Evolutionary conservation across 1,140 invertebrate species (phyloP), one percentile per base, ranked within the genome.

Genomic region (Chionoecetes opilio): DNA sequence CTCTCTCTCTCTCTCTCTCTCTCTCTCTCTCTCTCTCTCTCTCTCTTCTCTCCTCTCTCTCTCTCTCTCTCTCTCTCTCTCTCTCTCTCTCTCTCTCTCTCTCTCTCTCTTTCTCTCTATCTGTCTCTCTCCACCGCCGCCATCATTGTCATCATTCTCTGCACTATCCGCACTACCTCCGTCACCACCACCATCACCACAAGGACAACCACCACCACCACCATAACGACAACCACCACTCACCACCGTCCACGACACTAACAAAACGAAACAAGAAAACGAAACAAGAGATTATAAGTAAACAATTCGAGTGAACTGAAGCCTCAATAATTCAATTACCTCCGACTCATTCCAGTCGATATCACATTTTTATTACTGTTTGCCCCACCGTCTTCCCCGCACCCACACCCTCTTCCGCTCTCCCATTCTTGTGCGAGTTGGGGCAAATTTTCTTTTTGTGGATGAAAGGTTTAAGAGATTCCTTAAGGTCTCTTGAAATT

Each of bases 331-430:
- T 75, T n/a, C 21, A 75, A n/a, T 75, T 75, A 75, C 63, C 63
- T 75, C 53, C 63, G 63, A 75, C 63, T 26, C 21, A n/a, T 75
- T 75, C 63, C 63, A 75, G 63, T 75, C 63, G 63, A 75, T 75
- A 75, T 75, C 63, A 75, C 63, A 75, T 75, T 75, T 75, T 75
- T 75, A 75, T 75, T 75, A 75, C 63, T 75, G 63, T n/a, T 75
- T 17, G 11, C 9, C 21, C 63, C 63, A n/a, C 9, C 63, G 6
- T 21, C 53, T 75, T 75, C 53, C 53, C 53, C 53, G 2, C 63
- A n/a, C n/a, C 11, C 63, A n/a, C n/a, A 75, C 63, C 63, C 11
- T n/a, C n/a, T n/a, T n/a, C 63, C n/a, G 21, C n/a, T 26, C n/a
- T 75, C 21, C 21, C 63, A 75, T 75, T 75, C 63, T 75, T 75